Percentiles rank a stretch among this genome's conserved stretches.
Evolutionary conservation across 2,113 vertebrate species (phyloP).

Genomic region (Scomber colias): DNA sequence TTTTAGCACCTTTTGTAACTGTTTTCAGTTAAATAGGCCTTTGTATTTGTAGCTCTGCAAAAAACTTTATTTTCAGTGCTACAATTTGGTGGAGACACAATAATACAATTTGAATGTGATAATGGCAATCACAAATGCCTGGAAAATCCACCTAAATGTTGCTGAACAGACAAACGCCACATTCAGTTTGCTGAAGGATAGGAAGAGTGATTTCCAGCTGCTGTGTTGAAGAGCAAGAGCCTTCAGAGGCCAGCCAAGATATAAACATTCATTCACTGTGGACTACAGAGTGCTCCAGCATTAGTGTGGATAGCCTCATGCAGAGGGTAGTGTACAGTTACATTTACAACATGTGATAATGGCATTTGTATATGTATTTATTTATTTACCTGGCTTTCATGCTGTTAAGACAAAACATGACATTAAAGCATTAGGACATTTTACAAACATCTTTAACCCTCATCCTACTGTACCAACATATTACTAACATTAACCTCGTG

Average conservation of each 20-base stretch:
- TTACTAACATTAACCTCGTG: no score
- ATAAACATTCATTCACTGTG: slow-evolving; percentile 18
- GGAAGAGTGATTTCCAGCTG: slow-evolving; percentile 43
- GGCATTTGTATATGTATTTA: not conserved
- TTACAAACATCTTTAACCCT: slow-evolving; percentile 2
- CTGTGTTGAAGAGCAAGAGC: slow-evolving; percentile 44
- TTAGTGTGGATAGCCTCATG: slow-evolving; percentile 62
- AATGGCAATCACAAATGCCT: not conserved
- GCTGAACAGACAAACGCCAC: slow-evolving; percentile 58
- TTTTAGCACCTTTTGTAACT: slow-evolving; percentile 7
- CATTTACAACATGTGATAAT: not conserved
- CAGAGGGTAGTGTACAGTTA: slow-evolving; percentile 31
- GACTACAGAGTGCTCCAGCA: slow-evolving; percentile 18
- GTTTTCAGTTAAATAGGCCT: slow-evolving; percentile 9
- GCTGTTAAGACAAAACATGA: slow-evolving; percentile 84
- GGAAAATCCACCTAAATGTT: slow-evolving; percentile 28
- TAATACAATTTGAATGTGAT: slow-evolving; percentile 23
- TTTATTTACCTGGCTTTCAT: slow-evolving; percentile 93
- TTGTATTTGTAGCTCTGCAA: slow-evolving; percentile 27
- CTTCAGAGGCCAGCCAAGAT: slow-evolving; percentile 37
- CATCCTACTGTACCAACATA: no score
- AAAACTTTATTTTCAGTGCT: slow-evolving; percentile 9
- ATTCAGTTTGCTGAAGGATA: slow-evolving; percentile 50
- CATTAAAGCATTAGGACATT: slow-evolving; percentile 61
- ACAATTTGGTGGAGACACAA: not conserved